These are phyloP conservation scores for Drosophila anomalata DNA, from an alignment of 2,888 invertebrate species.

Conservation along the genomic window DNA sequence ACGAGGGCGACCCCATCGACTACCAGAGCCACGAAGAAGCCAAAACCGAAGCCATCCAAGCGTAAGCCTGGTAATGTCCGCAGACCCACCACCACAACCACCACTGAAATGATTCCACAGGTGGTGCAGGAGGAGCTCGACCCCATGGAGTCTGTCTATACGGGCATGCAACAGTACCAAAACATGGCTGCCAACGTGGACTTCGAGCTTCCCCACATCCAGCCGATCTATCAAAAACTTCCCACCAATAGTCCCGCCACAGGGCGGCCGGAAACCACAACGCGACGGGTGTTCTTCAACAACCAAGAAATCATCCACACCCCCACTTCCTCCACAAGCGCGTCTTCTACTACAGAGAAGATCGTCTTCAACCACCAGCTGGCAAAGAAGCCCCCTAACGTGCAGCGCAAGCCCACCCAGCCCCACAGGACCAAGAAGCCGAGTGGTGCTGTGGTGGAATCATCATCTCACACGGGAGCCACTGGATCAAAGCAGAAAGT, in stretches of 20 bases:
- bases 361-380: conserved; percentile 37
- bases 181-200: conserved; percentile 72
- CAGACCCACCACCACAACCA: conserved; percentile 62
- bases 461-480: conserved; percentile 23
- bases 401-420: conserved; percentile 63
- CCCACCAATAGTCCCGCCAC: conserved; percentile 47
- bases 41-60: conserved; percentile 78
- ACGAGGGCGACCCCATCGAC: conserved; percentile 59
- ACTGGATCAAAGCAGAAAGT: conserved; percentile 70
- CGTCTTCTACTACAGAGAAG: conserved; percentile 47
- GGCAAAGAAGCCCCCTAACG: conserved; percentile 64
- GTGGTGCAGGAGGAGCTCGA: conserved; percentile 78
- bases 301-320: conserved; percentile 79
- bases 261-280: conserved; percentile 68
- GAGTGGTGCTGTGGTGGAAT: conserved; percentile 11
- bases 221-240: conserved; percentile 77
- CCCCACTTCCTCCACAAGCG: conserved; percentile 50
- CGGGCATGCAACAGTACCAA: conserved; percentile 81
- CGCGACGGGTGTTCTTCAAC: conserved; percentile 79
- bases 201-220: conserved; percentile 78
- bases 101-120: conserved; percentile 67
- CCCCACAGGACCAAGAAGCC: conserved; percentile 79
- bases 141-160: conserved; percentile 80
- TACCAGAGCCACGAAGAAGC: conserved; percentile 68
- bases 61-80: conserved; percentile 79